Evolutionary conservation across 2,888 invertebrate genomes (phyloP).

Genomic region (Troglohyphantes excavatus): DNA sequence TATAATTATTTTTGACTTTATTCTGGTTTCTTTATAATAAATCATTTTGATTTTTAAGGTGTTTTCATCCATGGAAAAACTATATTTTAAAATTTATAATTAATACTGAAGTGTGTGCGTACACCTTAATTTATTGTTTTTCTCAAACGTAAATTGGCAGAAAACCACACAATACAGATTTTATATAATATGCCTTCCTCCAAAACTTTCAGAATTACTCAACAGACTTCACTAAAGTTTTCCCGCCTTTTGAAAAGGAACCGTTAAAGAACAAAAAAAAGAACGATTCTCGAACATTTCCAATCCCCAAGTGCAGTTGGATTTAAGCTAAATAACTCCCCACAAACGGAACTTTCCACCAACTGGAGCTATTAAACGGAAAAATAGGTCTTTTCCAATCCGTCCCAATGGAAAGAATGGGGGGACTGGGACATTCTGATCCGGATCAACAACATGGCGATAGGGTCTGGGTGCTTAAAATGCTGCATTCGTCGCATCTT

Average conservation of each 20-base stretch:
- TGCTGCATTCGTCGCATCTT: slow-evolving; percentile 41
- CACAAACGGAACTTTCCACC: neutral
- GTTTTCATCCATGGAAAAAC: no score
- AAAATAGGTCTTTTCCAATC: neutral
- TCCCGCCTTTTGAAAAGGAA: neutral
- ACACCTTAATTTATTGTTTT: no score
- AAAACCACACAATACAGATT: no score
- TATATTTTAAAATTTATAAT: no score
- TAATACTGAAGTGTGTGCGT: no score
- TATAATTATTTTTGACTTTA: no score
- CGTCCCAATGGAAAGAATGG: neutral
- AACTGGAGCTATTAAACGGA: neutral
- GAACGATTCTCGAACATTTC: neutral
- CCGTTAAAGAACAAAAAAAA: neutral
- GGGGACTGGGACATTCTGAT: neutral
- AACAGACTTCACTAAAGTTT: neutral
- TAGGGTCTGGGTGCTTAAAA: slow-evolving; percentile 37
- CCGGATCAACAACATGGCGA: slow-evolving; percentile 3
- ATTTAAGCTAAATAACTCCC: neutral
- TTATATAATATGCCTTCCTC: no score
- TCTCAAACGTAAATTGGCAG: no score
- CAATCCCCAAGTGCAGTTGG: neutral
- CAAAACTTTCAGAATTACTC: no score
- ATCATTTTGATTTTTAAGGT: no score
- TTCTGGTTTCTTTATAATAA: no score